phyloP scores from a whole-genome alignment of 2,888 invertebrate genomes.

The Augiades crinisus region DNA sequence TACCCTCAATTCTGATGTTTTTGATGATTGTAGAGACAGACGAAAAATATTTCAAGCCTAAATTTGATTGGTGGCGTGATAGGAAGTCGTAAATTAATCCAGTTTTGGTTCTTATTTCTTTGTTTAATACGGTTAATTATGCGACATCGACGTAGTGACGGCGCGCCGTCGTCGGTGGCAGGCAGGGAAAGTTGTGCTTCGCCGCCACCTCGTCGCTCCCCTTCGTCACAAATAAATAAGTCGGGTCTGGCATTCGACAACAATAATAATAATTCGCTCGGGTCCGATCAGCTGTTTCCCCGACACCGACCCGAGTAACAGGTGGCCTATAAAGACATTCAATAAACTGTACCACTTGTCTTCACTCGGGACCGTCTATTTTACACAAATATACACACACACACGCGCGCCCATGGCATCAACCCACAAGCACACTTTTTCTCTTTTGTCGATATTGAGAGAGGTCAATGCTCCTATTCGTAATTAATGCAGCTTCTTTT shows the following conservation, averaged over 20 bases:
- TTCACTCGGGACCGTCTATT: constrained; percentile 72
- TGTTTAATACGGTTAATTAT: constrained; percentile 17
- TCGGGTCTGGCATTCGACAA: constrained; percentile 70
- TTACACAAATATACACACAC: constrained; percentile 62
- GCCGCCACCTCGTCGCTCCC: constrained; percentile 42
- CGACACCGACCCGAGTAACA: constrained; percentile 79
- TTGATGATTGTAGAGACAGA: not conserved
- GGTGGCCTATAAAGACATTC: constrained; percentile 82
- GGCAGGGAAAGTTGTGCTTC: constrained; percentile 55
- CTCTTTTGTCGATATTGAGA: constrained; percentile 24
- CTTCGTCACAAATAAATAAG: constrained; percentile 74
- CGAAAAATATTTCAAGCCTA: not conserved
- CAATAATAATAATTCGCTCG: constrained; percentile 76
- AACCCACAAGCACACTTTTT: constrained; percentile 20
- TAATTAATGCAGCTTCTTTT: constrained; percentile 12
- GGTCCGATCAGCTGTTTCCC: constrained; percentile 77
- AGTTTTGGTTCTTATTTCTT: not conserved
- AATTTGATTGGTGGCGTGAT: not conserved
- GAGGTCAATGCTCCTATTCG: constrained; percentile 13
- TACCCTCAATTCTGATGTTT: not conserved
- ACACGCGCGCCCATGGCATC: constrained; percentile 37
- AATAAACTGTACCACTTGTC: constrained; percentile 78
- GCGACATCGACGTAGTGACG: constrained; percentile 21
- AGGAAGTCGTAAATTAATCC: constrained; percentile 12
- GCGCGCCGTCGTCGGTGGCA: constrained; percentile 40